Conservation (phyloP, 2,888 invertebrate species). For the Macrophya annulata region DNA sequence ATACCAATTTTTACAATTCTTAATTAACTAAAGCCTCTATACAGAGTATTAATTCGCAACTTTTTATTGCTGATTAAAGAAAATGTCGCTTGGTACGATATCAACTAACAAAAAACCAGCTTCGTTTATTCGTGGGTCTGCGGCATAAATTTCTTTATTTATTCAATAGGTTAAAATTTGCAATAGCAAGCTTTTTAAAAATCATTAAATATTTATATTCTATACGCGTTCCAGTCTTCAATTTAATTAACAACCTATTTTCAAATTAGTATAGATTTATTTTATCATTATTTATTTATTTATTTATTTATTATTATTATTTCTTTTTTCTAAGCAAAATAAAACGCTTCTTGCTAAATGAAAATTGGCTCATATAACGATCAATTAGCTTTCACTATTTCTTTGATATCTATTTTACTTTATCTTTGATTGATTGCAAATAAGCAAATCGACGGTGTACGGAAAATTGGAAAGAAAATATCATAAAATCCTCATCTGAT, state of each 20-base stretch:
- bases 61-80: neutral
- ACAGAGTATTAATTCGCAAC: neutral
- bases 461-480: neutral
- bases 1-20: neutral
- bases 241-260: neutral
- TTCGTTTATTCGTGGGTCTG: neutral
- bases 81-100: neutral
- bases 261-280: neutral
- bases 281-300: neutral
- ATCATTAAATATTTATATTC: neutral
- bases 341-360: neutral
- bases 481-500: constrained; percentile 7
- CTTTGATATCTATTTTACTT: neutral
- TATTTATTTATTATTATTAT: neutral
- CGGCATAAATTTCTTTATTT: neutral
- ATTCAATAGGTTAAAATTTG: neutral
- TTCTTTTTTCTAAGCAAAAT: neutral
- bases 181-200: neutral
- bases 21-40: neutral
- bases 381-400: neutral
- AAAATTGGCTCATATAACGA: neutral
- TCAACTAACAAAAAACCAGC: neutral
- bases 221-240: neutral
- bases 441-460: neutral
- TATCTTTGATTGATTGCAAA: neutral